Conservation (phyloP, 1,140 invertebrate genomes). For the Eueides isabella region DNA sequence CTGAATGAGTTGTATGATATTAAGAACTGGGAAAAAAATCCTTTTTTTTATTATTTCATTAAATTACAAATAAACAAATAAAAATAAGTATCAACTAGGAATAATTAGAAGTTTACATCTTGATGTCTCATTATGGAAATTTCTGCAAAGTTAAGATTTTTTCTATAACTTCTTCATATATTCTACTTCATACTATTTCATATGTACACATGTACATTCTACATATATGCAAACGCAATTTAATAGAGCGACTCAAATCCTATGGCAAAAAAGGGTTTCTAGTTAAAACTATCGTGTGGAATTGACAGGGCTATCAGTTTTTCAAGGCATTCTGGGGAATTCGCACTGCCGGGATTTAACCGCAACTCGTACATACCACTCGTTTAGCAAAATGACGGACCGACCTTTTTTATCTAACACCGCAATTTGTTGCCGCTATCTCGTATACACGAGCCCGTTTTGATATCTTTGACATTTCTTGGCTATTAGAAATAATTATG, state of each 20-base stretch:
- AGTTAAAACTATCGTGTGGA: conserved; percentile 60
- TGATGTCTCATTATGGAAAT: not conserved
- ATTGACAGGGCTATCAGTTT: conserved; percentile 66
- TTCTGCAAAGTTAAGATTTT: not conserved
- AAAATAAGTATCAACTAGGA: too few relatives aligned
- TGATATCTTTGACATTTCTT: not conserved
- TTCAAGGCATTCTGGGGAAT: conserved; percentile 55
- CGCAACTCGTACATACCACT: conserved; percentile 56
- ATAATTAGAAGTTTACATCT: too few relatives aligned
- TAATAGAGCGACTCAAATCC: not conserved
- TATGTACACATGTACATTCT: too few relatives aligned
- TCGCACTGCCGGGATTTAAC: conserved; percentile 44
- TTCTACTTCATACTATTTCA: too few relatives aligned
- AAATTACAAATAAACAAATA: too few relatives aligned
- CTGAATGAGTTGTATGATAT: not conserved
- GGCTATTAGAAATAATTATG: not conserved
- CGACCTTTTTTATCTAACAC: conserved; percentile 77
- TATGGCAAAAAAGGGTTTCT: conserved; percentile 32
- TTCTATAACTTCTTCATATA: not conserved
- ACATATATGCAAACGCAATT: not conserved
- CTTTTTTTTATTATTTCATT: too few relatives aligned
- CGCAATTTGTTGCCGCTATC: conserved; percentile 67
- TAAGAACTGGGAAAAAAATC: too few relatives aligned
- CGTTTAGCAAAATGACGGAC: conserved; percentile 77
- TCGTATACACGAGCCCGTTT: not conserved